These are phyloP conservation scores for Ostrea denselamellosa DNA, from an alignment of 1,140 invertebrate genomes.

Conservation along the genomic window DNA sequence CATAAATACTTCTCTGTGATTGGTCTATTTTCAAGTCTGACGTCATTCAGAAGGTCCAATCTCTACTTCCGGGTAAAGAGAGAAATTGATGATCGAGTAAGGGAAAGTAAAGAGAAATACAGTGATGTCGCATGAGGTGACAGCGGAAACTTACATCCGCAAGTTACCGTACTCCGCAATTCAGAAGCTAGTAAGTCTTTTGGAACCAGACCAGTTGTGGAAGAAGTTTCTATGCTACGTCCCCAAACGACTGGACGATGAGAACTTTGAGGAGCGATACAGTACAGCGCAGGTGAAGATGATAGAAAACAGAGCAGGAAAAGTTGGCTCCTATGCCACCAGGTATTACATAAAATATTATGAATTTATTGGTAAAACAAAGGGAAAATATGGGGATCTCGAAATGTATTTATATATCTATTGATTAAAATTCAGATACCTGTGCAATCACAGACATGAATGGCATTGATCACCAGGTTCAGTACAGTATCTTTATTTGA, in stretches of 20 bases:
- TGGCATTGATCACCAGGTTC: too few relatives aligned
- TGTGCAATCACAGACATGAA: too few relatives aligned
- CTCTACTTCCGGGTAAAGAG: slow-evolving; percentile 8
- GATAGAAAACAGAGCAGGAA: slow-evolving; percentile 22
- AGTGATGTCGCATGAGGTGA: slow-evolving; percentile 12
- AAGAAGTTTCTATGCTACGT: slow-evolving; percentile 7
- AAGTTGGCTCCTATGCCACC: not conserved
- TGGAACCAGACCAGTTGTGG: slow-evolving; percentile 40
- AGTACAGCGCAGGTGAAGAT: not conserved
- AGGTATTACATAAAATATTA: not conserved
- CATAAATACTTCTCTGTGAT: not conserved
- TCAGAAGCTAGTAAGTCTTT: not conserved
- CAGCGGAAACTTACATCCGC: slow-evolving; percentile 30
- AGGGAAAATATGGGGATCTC: too few relatives aligned
- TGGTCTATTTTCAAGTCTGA: slow-evolving; percentile 28
- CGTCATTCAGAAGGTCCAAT: not conserved
- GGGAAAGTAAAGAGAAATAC: not conserved
- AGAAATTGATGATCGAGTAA: not conserved
- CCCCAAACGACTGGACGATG: slow-evolving; percentile 26
- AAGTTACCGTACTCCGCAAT: slow-evolving; percentile 30
- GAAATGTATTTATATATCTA: too few relatives aligned
- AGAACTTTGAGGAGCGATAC: slow-evolving; percentile 31
- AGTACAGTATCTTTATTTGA: too few relatives aligned
- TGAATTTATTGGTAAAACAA: too few relatives aligned
- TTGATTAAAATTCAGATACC: too few relatives aligned